A percentile compares a stretch with the other conserved stretches of the same genome.
Conservation (phyloP, 2,888 invertebrate genomes). For the Ornithoptera priamus region DNA sequence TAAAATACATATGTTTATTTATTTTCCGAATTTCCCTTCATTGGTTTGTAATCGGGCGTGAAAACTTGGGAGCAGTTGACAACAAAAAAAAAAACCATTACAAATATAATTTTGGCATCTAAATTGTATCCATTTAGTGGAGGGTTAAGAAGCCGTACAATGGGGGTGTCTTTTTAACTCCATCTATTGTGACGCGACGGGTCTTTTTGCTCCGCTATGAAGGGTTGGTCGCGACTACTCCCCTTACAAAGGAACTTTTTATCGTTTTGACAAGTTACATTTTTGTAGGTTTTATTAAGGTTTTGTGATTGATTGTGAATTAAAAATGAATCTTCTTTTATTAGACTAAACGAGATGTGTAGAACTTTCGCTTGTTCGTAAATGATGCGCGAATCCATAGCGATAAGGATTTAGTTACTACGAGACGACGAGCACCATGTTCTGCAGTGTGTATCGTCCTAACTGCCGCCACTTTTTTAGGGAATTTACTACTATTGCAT, state of each 20-base stretch:
- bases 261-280: constrained; percentile 30
- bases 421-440: too few species aligned
- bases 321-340: too few species aligned
- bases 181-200: constrained; percentile 63
- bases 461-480: too few species aligned
- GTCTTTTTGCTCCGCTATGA: constrained; percentile 53
- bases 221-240: constrained; percentile 58
- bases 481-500: too few species aligned
- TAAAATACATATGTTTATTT: not conserved
- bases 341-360: too few species aligned
- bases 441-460: too few species aligned
- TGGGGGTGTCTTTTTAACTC: constrained; percentile 75
- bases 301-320: constrained; percentile 10
- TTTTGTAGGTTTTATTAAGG: constrained; percentile 23
- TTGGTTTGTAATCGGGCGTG: constrained; percentile 14
- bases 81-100: constrained; percentile 54
- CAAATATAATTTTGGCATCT: constrained; percentile 69
- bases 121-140: constrained; percentile 67
- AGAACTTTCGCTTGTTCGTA: too few species aligned
- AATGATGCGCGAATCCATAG: too few species aligned
- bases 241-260: constrained; percentile 33
- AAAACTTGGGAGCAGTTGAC: constrained; percentile 20
- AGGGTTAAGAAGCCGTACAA: constrained; percentile 76
- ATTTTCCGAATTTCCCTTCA: constrained; percentile 18
- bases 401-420: too few species aligned